Conservation (phyloP, 2,888 invertebrate species). For the Lithophane leautieri region DNA sequence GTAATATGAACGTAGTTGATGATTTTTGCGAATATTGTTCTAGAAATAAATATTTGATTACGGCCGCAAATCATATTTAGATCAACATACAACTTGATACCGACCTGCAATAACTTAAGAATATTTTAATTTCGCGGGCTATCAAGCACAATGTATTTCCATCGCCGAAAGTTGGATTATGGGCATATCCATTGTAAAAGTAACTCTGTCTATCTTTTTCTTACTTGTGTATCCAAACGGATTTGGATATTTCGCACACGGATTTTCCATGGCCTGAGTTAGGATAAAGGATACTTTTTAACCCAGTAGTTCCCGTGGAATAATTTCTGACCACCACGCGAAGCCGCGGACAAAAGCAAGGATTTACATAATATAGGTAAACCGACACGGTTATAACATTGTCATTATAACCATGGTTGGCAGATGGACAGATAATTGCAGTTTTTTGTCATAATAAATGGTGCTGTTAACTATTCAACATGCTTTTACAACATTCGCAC, state of each 20-base stretch:
- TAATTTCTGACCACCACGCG: not conserved
- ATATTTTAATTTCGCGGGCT: no score
- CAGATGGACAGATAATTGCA: not conserved
- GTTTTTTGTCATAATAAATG: not conserved
- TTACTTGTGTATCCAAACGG: not conserved
- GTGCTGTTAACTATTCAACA: not conserved
- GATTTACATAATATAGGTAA: not conserved
- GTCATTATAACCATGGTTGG: not conserved
- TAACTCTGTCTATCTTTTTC: not conserved
- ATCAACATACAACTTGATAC: no score
- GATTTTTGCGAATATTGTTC: no score
- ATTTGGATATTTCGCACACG: not conserved
- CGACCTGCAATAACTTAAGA: no score
- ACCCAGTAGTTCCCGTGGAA: not conserved
- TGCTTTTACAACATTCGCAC: not conserved
- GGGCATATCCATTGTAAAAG: no score
- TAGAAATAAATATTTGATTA: no score
- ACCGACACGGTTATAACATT: not conserved
- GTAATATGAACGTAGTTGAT: no score
- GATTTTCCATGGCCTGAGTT: not conserved
- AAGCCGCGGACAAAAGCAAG: not conserved
- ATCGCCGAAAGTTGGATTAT: no score
- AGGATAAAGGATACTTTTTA: not conserved
- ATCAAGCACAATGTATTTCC: no score
- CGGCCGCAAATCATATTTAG: no score